Conservation (phyloP, 1,140 invertebrate species). For the Sipha flava region DNA sequence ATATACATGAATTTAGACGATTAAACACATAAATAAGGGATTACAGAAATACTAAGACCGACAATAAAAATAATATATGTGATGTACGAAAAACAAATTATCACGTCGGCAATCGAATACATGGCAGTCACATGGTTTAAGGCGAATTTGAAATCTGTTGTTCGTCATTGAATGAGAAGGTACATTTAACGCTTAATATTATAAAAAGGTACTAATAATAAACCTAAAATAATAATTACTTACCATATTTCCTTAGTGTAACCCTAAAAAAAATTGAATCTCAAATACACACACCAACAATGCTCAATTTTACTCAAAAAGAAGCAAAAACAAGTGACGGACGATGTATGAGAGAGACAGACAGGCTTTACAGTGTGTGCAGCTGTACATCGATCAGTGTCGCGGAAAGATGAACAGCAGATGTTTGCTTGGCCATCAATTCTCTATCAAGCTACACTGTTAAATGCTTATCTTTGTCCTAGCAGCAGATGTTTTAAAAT, state of each 20-base stretch:
- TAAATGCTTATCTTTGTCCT: not conserved
- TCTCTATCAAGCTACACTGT: not conserved
- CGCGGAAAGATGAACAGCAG: too few species aligned
- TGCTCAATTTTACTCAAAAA: not conserved
- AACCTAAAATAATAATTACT: not conserved
- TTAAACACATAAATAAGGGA: not conserved
- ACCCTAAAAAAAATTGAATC: not conserved
- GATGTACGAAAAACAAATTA: not conserved
- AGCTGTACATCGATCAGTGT: not conserved
- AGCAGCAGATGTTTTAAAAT: constrained; percentile 10
- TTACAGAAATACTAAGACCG: too few species aligned
- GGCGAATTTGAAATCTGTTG: too few species aligned
- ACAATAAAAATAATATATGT: too few species aligned
- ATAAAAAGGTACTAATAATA: too few species aligned
- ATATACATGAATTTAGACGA: not conserved
- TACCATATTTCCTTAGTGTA: not conserved
- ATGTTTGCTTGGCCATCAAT: not conserved
- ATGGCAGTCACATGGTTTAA: not conserved
- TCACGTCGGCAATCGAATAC: not conserved
- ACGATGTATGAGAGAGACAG: not conserved
- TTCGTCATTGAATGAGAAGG: not conserved
- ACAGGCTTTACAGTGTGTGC: not conserved
- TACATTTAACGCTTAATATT: not conserved
- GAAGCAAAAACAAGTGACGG: not conserved
- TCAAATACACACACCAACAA: not conserved